Conservation (phyloP, 1,140 invertebrate genomes). For the Yoshiicerus persimilis region DNA sequence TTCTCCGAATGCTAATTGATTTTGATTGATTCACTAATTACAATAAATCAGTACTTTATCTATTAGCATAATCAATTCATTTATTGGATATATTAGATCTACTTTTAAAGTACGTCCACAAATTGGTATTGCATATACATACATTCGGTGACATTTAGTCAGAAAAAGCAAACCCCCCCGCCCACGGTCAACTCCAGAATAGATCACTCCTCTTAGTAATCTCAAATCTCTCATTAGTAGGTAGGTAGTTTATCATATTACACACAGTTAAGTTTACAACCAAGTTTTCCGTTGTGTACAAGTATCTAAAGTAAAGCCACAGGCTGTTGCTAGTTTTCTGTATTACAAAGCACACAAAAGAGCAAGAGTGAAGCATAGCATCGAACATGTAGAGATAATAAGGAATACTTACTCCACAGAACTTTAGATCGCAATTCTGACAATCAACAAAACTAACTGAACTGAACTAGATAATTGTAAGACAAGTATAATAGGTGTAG, state of each 20-base stretch:
- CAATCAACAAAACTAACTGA: background rate
- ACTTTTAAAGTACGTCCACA: too few species aligned
- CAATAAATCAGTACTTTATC: too few species aligned
- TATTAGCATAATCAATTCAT: too few species aligned
- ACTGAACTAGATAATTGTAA: background rate
- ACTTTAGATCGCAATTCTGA: background rate
- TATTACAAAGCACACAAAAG: background rate
- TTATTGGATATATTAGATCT: too few species aligned
- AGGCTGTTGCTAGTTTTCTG: background rate
- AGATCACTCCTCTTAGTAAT: too few species aligned
- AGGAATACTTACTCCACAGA: background rate
- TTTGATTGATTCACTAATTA: too few species aligned
- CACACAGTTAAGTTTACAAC: background rate
- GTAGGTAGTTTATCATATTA: background rate
- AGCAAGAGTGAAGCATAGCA: background rate
- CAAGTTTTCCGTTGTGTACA: too few species aligned
- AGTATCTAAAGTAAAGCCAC: background rate
- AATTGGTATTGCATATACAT: too few species aligned
- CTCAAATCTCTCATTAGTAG: background rate
- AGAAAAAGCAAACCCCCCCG: too few species aligned
- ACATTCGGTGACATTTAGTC: too few species aligned
- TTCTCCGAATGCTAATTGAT: too few species aligned
- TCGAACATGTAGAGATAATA: background rate
- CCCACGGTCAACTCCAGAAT: too few species aligned
- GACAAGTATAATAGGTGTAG: background rate